A percentile compares a stretch with the other conserved stretches of the same genome.
Evolutionary conservation across 2,797 vertebrate species (phyloP).

Genomic region (Oreochromis grahami): DNA sequence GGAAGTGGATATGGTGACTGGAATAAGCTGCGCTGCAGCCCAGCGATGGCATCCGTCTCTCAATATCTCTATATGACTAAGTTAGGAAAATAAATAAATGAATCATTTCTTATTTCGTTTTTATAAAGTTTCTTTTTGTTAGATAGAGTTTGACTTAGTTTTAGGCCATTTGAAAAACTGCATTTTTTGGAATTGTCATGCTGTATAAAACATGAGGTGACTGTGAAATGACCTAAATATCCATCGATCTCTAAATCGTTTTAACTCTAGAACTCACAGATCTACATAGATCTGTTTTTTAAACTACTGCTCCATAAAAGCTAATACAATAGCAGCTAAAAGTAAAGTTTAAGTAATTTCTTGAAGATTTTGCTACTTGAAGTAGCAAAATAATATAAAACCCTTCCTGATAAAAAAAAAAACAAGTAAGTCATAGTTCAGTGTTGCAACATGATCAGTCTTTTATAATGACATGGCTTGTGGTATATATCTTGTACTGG

Average conservation of each 20-base stretch:
- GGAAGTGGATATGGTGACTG: background rate
- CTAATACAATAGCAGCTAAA: background rate
- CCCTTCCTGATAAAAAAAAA: background rate
- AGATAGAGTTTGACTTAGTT: background rate
- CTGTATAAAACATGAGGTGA: background rate
- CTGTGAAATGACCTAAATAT: background rate
- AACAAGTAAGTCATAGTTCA: background rate
- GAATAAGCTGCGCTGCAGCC: background rate
- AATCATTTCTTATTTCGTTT: fast-evolving
- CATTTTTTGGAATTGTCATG: background rate
- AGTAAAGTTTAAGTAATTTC: background rate
- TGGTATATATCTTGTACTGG: background rate
- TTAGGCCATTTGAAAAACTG: background rate
- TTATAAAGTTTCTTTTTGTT: background rate
- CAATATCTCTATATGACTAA: background rate
- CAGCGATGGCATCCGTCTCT: background rate
- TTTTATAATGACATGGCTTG: background rate
- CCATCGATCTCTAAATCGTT: background rate
- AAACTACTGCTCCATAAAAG: background rate
- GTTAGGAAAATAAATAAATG: background rate
- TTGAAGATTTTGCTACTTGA: background rate
- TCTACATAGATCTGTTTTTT: background rate
- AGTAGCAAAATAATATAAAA: background rate
- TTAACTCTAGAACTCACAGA: background rate
- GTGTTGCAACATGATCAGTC: background rate